Base-by-base conservation (phyloP, 2,888 invertebrate species). In the Hermaeophaga mercurialis region DNA sequence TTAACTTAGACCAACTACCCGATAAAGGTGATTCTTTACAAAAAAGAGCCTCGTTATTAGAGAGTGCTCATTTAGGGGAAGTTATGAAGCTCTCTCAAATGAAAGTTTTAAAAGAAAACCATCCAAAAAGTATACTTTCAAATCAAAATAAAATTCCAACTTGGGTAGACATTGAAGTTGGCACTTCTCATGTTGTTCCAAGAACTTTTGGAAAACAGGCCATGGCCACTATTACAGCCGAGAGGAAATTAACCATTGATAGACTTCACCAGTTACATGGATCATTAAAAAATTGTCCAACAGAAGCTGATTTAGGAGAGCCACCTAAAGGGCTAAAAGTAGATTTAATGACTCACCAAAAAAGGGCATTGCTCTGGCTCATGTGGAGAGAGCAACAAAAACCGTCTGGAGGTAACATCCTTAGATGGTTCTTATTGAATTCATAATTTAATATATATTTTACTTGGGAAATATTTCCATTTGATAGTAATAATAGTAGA, bases 301-400 rank as follows among this genome's bases (percentile, higher is more conserved):
- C 76, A 0, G 87, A 87, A 64, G 72, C 82, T 54, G 78, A 81
- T 7, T 72, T 79, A 18, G 85, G 84, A 0, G 74, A 80, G 6
- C 82, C 85, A 63, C 91, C 91, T 0, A 70, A 72, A 19, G 86
- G 85, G 0, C 74, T 95, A 0, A 82, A 79, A 69, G 81, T 90
- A 0, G 61, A 77, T 6, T 79, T 96, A 2, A 89, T 94, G 89
- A 79, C 82, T 7, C 94, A 96, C 78, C 96, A 96, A 76, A 81
- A 84, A 62, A 87, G 90, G 69, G 96, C 93, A 0, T 78, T 97
- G 0, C 84, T 89, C 8, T 97, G 96, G 96, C 80, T 97, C 69
- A 70, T 82, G 14, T 96, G 95, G 94, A 79, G 68, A 46, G 97
- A 97, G 79, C 80, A 80, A n/a, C 91, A 94, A 75, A 87, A 85